These are phyloP conservation scores for Sylvicapra grimmia DNA, from an alignment of 2,113 vertebrate genomes.

Conservation along the genomic window DNA sequence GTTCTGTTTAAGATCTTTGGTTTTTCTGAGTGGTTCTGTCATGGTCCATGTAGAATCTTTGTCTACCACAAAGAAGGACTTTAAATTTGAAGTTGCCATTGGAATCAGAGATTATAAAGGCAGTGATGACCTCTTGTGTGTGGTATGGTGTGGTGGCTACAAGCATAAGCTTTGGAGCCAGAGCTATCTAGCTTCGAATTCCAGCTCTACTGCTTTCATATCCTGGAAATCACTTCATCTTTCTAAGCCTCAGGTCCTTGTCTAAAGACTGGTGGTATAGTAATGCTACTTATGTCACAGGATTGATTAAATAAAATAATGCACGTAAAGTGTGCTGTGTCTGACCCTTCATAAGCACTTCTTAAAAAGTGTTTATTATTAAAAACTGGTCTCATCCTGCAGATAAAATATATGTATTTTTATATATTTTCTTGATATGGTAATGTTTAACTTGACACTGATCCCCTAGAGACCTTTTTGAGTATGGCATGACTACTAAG, in stretches of 20 bases:
- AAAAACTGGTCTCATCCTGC: not conserved
- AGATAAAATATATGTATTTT: not conserved
- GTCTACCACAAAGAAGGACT: not conserved
- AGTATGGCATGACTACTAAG: not conserved
- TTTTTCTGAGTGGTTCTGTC: not conserved
- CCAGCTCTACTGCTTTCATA: not conserved
- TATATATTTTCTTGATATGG: not conserved
- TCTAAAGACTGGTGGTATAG: not conserved
- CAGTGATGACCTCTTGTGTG: not conserved
- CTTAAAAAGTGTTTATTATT: not conserved
- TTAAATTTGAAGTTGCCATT: not conserved
- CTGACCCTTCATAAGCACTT: not conserved
- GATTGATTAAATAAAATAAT: not conserved
- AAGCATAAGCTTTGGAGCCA: not conserved
- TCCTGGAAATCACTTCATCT: not conserved
- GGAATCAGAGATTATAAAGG: not conserved
- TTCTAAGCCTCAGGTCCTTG: not conserved
- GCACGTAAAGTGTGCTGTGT: not conserved
- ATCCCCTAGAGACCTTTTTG: not conserved
- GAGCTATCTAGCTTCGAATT: not conserved
- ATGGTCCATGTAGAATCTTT: not conserved
- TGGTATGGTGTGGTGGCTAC: not conserved
- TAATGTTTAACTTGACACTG: not conserved
- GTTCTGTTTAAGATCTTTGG: not conserved
- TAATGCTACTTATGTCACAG: not conserved